These are phyloP conservation scores for Scophthalmus maximus DNA, from an alignment of 2,113 vertebrate genomes.

Conservation along the genomic window DNA sequence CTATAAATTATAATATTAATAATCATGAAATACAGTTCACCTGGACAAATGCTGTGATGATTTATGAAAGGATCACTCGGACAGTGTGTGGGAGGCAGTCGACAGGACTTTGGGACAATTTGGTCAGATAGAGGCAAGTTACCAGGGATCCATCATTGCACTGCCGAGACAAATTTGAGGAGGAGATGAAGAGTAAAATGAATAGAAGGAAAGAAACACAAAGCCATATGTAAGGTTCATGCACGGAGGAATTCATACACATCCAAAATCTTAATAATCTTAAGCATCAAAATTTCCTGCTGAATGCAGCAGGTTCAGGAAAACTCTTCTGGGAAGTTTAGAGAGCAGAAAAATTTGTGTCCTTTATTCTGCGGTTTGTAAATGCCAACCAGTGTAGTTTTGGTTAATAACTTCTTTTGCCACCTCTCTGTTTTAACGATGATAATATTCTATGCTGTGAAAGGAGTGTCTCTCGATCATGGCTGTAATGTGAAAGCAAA, in stretches of 20 bases:
- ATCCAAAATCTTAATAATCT: neutral
- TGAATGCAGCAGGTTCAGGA: conserved; percentile 14
- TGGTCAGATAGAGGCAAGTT: conserved; percentile 26
- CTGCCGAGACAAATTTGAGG: neutral
- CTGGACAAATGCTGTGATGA: neutral
- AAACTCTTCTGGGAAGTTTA: conserved; percentile 9
- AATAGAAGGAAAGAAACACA: neutral
- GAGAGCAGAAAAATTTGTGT: no score
- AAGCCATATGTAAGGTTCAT: no score
- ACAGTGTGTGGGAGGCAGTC: conserved; percentile 12
- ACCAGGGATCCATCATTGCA: conserved; percentile 17
- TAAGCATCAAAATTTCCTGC: neutral
- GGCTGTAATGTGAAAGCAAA: conserved; percentile 32
- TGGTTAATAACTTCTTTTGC: conserved; percentile 35
- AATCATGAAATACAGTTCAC: neutral
- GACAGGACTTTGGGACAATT: conserved; percentile 11
- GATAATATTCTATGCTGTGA: conserved; percentile 24
- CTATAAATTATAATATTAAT: neutral
- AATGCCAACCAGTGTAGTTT: conserved; percentile 49
- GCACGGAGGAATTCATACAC: neutral
- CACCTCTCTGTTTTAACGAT: conserved; percentile 21
- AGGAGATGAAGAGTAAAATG: neutral
- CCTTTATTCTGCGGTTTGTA: conserved; percentile 28
- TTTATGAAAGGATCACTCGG: neutral
- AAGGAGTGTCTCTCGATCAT: conserved; percentile 6